These are phyloP conservation scores for Zoanthus sansibaricus DNA, from an alignment of 92 coral and sea anemone species.

Conservation along the genomic window DNA sequence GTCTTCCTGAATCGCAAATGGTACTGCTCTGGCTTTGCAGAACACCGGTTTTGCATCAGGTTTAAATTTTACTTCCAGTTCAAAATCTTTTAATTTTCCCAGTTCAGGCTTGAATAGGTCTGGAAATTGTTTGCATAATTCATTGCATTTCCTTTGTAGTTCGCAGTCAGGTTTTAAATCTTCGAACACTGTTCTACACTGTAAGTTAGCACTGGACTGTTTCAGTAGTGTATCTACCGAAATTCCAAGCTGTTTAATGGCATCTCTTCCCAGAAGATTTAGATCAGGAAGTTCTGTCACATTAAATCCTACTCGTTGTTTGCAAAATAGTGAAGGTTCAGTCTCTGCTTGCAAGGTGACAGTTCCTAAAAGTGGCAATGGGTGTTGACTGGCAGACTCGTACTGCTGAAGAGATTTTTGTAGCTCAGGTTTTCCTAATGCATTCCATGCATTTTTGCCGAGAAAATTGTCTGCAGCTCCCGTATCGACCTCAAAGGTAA, in stretches of 20 bases:
- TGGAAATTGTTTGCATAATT: constrained; percentile 40
- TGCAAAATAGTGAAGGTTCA: constrained; percentile 5
- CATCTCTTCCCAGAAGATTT: constrained; percentile 6
- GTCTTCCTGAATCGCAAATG: background rate
- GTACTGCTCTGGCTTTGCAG: background rate
- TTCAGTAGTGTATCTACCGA: no score
- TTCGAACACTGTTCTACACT: constrained; percentile 30
- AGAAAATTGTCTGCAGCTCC: background rate
- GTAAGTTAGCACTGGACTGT: background rate
- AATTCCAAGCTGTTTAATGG: no score
- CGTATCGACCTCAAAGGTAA: background rate
- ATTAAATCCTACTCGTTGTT: constrained; percentile 10
- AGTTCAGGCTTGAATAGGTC: background rate
- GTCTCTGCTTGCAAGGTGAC: background rate
- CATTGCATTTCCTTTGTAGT: background rate
- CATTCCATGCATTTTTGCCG: no score
- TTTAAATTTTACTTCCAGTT: background rate
- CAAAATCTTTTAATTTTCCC: background rate
- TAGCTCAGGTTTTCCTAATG: no score
- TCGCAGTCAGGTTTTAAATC: constrained; percentile 16
- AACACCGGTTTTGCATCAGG: constrained; percentile 6
- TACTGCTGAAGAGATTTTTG: no score
- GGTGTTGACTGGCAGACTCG: no score
- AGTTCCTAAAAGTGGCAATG: no score
- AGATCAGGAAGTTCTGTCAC: constrained; percentile 2